phyloP scores from a whole-genome alignment of 2,797 vertebrate genomes.

The Fringilla coelebs region DNA sequence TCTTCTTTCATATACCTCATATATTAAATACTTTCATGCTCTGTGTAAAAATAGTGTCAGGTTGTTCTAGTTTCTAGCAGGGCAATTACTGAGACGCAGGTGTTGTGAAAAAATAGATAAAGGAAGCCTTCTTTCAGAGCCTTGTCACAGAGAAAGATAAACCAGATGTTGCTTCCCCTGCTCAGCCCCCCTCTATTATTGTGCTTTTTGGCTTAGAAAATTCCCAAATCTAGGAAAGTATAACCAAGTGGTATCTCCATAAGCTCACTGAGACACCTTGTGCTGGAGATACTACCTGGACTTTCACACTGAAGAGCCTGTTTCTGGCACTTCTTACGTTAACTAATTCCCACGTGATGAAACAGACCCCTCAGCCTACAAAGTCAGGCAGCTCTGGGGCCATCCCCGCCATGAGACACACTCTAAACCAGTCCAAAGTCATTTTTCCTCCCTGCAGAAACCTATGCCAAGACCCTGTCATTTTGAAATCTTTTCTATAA shows the following conservation, averaged over 20 bases:
- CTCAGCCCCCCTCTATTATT: not conserved
- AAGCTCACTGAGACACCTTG: not conserved
- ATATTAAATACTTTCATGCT: not conserved
- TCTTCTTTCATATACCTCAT: not conserved
- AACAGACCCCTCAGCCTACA: not conserved
- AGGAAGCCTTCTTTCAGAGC: not conserved
- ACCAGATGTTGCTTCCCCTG: not conserved
- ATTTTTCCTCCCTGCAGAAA: not conserved
- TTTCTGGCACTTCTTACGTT: not conserved
- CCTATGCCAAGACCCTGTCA: not conserved
- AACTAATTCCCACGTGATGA: not conserved
- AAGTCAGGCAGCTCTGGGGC: not conserved
- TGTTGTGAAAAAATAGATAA: not conserved
- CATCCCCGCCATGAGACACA: not conserved
- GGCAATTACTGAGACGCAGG: not conserved
- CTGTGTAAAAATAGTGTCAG: not conserved
- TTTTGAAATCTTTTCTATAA: slow-evolving; percentile 11
- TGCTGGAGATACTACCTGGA: not conserved
- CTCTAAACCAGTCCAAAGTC: not conserved
- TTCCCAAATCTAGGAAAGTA: not conserved
- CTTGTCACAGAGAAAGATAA: not conserved
- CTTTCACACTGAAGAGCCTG: not conserved
- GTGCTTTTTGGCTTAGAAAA: not conserved
- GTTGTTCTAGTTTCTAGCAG: not conserved
- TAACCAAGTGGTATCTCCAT: not conserved